phyloP scores from a whole-genome alignment of 1,140 invertebrate genomes.

The Spodoptera frugiperda region DNA sequence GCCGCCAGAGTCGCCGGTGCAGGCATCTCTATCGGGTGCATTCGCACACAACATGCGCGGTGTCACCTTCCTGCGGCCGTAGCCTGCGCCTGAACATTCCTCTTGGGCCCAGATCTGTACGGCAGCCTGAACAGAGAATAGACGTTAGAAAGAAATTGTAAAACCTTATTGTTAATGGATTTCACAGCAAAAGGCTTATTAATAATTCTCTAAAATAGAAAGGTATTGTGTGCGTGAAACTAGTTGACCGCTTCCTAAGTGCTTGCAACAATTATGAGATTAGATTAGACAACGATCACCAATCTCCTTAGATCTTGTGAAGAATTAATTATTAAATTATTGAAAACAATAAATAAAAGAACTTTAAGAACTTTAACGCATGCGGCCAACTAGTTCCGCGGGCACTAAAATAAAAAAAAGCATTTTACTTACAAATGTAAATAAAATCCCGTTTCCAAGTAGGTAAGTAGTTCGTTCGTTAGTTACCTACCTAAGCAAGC shows the following conservation, averaged over 20 bases:
- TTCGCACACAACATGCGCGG: slow-evolving; percentile 93
- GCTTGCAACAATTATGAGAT: no score
- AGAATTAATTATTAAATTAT: no score
- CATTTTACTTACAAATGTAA: not conserved
- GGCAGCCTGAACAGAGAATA: slow-evolving; percentile 62
- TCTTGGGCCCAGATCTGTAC: slow-evolving; percentile 81
- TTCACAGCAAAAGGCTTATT: not conserved
- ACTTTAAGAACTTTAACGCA: no score
- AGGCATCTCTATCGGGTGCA: slow-evolving; percentile 91
- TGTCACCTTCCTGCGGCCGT: slow-evolving; percentile 86
- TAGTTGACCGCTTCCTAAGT: no score
- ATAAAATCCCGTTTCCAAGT: no score
- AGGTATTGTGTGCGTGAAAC: no score
- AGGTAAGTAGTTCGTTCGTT: no score
- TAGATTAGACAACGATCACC: no score
- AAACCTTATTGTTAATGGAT: not conserved
- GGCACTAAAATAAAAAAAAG: not conserved
- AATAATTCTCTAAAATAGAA: no score
- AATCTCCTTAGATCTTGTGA: no score
- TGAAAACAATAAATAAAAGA: no score
- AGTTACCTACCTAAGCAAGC: not conserved
- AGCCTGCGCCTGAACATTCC: slow-evolving; percentile 78
- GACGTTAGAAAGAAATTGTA: not conserved
- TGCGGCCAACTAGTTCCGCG: no score
- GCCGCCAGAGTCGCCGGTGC: slow-evolving; percentile 87